Percentiles rank a stretch among this genome's conserved stretches.
Conservation (phyloP, 2,888 invertebrate species). For the Agrotis puta region DNA sequence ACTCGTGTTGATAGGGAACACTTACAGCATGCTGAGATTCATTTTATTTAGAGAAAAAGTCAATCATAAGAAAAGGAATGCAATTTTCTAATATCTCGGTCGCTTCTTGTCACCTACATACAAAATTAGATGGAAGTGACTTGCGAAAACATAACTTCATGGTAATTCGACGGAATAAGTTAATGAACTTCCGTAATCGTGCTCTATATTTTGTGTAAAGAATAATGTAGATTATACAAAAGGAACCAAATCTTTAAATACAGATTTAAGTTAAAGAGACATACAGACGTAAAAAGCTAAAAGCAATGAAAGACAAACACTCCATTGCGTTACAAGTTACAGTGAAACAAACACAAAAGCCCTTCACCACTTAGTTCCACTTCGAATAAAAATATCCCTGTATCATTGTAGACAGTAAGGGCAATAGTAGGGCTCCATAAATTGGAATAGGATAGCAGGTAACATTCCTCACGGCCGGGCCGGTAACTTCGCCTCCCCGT, state of each 20-base stretch:
- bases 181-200: constrained; percentile 32
- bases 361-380: constrained; percentile 15
- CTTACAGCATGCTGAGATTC: neutral
- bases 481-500: constrained; percentile 59
- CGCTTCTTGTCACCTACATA: neutral
- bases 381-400: constrained; percentile 48
- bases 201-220: neutral
- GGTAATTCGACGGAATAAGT: neutral
- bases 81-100: constrained; percentile 11
- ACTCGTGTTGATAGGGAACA: neutral
- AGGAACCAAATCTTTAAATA: too few relatives aligned
- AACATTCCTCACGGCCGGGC: constrained; percentile 75
- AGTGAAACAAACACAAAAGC: constrained; percentile 18
- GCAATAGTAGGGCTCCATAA: constrained; percentile 62
- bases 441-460: constrained; percentile 76
- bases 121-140: constrained; percentile 22
- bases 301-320: neutral
- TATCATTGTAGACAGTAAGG: constrained; percentile 59
- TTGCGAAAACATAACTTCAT: constrained; percentile 11
- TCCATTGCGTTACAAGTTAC: neutral
- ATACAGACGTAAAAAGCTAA: too few relatives aligned
- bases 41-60: neutral
- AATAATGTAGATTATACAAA: too few relatives aligned
- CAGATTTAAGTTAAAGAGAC: neutral
- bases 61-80: constrained; percentile 6